phyloP scores from a whole-genome alignment of 2,113 vertebrate genomes.

The Ceuthmochares aereus region DNA sequence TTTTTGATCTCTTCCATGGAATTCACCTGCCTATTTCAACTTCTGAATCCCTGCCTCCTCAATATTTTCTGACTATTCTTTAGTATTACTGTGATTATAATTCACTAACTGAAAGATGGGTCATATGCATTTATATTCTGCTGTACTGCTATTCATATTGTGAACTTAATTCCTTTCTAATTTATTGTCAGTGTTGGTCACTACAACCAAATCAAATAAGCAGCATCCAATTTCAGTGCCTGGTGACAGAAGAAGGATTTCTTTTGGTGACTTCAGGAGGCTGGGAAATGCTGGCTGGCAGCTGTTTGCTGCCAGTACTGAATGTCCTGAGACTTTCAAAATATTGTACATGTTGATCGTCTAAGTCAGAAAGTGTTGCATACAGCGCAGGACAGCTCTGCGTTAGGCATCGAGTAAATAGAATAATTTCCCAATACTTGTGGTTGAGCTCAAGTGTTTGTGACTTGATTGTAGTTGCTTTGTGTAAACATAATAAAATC shows the following conservation, averaged over 20 bases:
- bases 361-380: neutral
- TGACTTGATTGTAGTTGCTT: neutral
- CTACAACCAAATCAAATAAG: neutral
- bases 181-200: neutral
- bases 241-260: neutral
- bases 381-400: accelerated
- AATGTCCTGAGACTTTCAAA: neutral
- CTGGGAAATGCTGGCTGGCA: neutral
- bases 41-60: neutral
- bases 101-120: neutral
- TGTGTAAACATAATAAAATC: slow-evolving; percentile 37
- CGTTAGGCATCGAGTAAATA: neutral
- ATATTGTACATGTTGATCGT: neutral
- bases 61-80: neutral
- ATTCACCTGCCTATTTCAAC: neutral
- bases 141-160: neutral
- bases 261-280: neutral
- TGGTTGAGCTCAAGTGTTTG: slow-evolving; percentile 38
- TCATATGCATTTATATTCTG: neutral
- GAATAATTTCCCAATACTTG: slow-evolving; percentile 27
- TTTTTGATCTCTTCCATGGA: neutral
- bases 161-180: neutral
- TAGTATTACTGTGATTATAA: neutral
- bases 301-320: neutral
- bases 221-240: neutral